A percentile compares a stretch with the other conserved stretches of the same genome.
Conservation (phyloP, 2,797 vertebrate species). For the Holocentrus rufus region DNA sequence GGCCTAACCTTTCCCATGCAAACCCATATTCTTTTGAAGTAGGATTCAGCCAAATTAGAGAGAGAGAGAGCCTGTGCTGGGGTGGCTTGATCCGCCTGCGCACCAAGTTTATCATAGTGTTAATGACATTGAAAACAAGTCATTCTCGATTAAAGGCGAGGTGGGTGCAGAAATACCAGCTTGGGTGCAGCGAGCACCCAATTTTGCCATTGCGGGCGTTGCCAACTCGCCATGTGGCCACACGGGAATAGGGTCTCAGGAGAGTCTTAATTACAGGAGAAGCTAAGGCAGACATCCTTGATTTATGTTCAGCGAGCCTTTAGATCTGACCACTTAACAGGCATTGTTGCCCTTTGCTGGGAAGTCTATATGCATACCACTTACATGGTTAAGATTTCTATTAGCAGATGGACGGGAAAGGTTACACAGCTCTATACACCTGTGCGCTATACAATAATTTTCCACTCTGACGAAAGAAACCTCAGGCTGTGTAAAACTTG, state of each 20-base stretch:
- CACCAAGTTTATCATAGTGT: conserved; percentile 78
- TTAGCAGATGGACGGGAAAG: not conserved
- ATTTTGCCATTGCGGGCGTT: conserved; percentile 76
- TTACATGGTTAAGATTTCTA: conserved; percentile 34
- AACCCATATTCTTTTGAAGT: conserved; percentile 70
- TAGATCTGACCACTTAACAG: conserved; percentile 74
- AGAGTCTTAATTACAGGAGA: conserved; percentile 80
- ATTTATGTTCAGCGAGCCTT: conserved; percentile 71
- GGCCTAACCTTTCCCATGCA: conserved; percentile 71
- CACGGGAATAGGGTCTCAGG: conserved; percentile 70
- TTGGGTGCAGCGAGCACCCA: conserved; percentile 75
- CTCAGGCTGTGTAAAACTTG: too few relatives aligned
- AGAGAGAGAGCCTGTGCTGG: conserved; percentile 68
- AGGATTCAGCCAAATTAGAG: conserved; percentile 77
- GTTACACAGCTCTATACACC: not conserved
- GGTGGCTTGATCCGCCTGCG: conserved; percentile 74
- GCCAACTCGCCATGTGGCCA: conserved; percentile 78
- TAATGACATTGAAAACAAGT: conserved; percentile 81
- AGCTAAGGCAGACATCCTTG: conserved; percentile 66
- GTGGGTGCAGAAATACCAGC: conserved; percentile 81
- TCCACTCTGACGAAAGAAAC: too few relatives aligned
- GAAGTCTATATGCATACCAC: conserved; percentile 36
- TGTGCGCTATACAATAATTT: too few relatives aligned
- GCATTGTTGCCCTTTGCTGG: conserved; percentile 67
- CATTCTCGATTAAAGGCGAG: conserved; percentile 80